Base-by-base conservation (phyloP, 2,113 vertebrate genomes). In the Salvelinus fontinalis region DNA sequence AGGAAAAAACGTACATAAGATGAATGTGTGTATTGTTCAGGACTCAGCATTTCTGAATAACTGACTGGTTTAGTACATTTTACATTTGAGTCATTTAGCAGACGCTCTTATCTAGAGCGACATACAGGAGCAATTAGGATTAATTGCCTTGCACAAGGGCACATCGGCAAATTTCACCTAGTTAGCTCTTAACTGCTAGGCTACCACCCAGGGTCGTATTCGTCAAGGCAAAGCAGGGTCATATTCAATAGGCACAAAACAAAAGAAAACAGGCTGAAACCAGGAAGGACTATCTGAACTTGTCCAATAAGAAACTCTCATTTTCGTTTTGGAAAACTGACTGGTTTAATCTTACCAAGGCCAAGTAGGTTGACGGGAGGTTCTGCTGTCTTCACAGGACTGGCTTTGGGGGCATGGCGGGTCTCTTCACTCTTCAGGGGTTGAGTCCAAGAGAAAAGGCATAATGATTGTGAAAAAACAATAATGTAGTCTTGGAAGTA, bases 351-450 rank as follows among this genome's bases (percentile, higher is more conserved):
- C 97, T 96, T 91, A 98, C 97, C 97, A 67, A 98, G 95, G 88
- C 97, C 97, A 90, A 98, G 90, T 74, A 98, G 95, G 88, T 98
- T 96, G 83, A 97, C 91, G 76, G 95, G 93, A 11, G 95, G 92
- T 86, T 97, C 96, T 84, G 92, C 84, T 78, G 87, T 79, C 84
- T 95, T 97, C 79, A 94, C 94, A 3, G 96, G 96, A 90, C 96
- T 97, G 79, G 92, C 90, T 94, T 95, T 97, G 79, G 92, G 86
- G 67, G 94, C 95, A 75, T 92, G 82, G 74, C 92, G 95, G 68
- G 95, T 89, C 78, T 97, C 97, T 60, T 97, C 95, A 90, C 92
- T 96, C 93, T 96, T 92, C 83, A 91, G 89, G 1, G 90, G 92
- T 57, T 11, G 26, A 70, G 24, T 22, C 3, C 12, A 66, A 54